A percentile compares a stretch with the other conserved stretches of the same genome.
Conservation (phyloP, 2,888 invertebrate species). For the Labia minor region DNA sequence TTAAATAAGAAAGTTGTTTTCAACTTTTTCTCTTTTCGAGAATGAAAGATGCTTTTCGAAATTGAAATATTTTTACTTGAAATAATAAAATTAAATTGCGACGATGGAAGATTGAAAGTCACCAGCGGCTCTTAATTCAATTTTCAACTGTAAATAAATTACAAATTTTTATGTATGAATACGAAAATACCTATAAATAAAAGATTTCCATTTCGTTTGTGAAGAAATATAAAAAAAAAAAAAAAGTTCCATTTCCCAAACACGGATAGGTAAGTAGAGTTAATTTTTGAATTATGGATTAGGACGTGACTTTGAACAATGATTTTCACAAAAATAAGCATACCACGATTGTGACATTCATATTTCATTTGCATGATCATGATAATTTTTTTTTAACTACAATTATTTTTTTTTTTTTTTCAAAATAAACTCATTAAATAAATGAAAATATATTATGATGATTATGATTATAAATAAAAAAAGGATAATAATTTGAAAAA, state of each 20-base stretch:
- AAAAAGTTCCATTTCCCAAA: not conserved
- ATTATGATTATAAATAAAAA: no score
- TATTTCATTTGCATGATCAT: no score
- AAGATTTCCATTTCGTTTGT: no score
- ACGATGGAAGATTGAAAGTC: not conserved
- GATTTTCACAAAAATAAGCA: no score
- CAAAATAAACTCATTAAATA: no score
- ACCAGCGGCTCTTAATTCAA: not conserved
- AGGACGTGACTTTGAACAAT: no score
- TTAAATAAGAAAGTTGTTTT: not conserved
- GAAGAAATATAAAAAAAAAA: not conserved
- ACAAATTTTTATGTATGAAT: not conserved
- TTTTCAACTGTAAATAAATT: constrained; percentile 1
- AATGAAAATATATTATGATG: no score
- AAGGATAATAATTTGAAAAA: no score
- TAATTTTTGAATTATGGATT: not conserved
- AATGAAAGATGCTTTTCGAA: not conserved
- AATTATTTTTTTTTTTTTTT: no score
- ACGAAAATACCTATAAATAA: not conserved
- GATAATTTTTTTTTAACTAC: no score
- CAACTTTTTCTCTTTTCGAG: not conserved
- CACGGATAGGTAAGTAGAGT: not conserved
- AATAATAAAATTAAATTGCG: constrained; percentile 13
- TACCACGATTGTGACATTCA: no score
- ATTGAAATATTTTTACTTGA: not conserved